Percentiles rank a stretch among this genome's conserved stretches.
phyloP scores from a whole-genome alignment of 2,888 invertebrate species.

The Lochmaea capreae region DNA sequence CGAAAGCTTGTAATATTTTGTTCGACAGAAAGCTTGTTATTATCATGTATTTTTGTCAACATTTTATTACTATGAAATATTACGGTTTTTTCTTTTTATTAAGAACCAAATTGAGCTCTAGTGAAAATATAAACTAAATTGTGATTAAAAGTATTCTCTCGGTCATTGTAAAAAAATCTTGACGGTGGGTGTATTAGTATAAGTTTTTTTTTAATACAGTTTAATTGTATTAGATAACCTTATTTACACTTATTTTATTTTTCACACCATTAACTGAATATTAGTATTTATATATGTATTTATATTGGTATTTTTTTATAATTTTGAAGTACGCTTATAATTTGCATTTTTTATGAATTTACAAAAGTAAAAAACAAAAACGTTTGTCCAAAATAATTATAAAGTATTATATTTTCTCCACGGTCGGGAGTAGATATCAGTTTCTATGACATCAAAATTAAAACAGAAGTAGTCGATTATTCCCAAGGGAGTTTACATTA shows the following conservation, averaged over 20 bases:
- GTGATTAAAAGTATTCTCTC: conserved; percentile 1
- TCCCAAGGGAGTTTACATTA: too few species aligned
- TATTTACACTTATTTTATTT: background rate
- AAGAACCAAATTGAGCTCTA: background rate
- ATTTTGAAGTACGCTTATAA: background rate
- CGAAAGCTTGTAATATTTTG: background rate
- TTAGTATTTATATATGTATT: conserved; percentile 3
- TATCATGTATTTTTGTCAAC: background rate
- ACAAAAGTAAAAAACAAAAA: background rate
- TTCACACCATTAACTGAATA: background rate
- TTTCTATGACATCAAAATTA: too few species aligned
- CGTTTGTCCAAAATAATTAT: background rate
- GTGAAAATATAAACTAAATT: background rate
- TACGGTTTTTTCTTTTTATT: background rate
- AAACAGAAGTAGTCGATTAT: too few species aligned
- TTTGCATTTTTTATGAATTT: background rate
- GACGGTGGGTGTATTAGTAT: background rate
- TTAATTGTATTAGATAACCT: background rate
- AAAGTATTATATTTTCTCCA: too few species aligned
- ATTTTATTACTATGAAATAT: background rate
- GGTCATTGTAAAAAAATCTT: background rate
- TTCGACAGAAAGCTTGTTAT: background rate
- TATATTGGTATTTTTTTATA: background rate
- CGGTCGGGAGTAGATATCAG: too few species aligned
- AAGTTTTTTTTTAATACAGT: background rate